A percentile compares a stretch with the other conserved stretches of the same genome.
Evolutionary conservation across 2,113 vertebrate genomes (phyloP).

Genomic region (Gavialis gangeticus): DNA sequence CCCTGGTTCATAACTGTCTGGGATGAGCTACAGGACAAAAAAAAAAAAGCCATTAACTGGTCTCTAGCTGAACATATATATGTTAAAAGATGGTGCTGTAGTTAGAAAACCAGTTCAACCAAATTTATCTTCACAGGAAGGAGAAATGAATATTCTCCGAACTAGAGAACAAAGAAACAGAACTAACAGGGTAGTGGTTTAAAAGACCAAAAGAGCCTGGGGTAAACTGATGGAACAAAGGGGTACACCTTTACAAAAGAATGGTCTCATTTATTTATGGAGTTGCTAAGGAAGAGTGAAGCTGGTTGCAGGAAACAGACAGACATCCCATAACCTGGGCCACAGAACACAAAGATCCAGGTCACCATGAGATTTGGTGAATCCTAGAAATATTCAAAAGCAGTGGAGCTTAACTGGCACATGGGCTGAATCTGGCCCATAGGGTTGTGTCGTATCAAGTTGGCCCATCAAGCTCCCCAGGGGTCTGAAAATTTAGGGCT

Average conservation of each 20-base stretch:
- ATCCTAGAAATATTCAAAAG: background rate
- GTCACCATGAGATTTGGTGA: background rate
- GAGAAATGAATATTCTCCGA: background rate
- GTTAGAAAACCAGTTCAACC: too few species aligned
- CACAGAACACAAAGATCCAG: background rate
- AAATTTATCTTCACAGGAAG: too few species aligned
- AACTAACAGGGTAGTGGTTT: conserved; percentile 14
- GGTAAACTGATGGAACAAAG: conserved; percentile 28
- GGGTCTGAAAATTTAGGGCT: too few species aligned
- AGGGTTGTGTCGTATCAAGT: too few species aligned
- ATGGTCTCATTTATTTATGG: conserved; percentile 4
- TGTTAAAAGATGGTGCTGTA: too few species aligned
- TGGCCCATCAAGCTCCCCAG: too few species aligned
- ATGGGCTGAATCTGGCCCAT: too few species aligned
- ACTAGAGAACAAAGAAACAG: conserved; percentile 4
- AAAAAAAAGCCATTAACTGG: too few species aligned
- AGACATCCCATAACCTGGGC: background rate
- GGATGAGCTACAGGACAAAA: too few species aligned
- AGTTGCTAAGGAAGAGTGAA: conserved; percentile 22
- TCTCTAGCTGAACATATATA: too few species aligned
- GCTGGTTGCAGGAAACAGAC: background rate
- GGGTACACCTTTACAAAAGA: conserved; percentile 5
- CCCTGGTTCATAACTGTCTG: too few species aligned
- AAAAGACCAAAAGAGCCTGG: background rate
- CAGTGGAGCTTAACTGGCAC: too few species aligned